phyloP scores from a whole-genome alignment of 2,113 vertebrate species.

The Trachemys scripta region DNA sequence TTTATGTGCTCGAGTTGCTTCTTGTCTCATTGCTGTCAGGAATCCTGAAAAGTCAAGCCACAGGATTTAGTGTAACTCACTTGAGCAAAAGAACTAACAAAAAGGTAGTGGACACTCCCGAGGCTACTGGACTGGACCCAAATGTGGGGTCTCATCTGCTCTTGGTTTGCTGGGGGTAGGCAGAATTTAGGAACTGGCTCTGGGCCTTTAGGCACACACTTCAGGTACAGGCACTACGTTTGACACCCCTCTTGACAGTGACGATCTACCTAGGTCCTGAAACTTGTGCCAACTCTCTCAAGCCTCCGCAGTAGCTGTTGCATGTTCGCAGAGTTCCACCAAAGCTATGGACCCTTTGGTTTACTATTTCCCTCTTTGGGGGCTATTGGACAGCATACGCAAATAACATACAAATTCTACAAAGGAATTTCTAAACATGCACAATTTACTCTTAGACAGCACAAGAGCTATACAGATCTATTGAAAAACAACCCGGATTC shows the following conservation, averaged over 20 bases:
- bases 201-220: background rate
- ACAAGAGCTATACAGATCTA: too few relatives aligned
- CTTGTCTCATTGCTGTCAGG: constrained; percentile 84
- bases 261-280: background rate
- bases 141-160: background rate
- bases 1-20: constrained; percentile 83
- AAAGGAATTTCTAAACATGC: background rate
- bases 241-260: background rate
- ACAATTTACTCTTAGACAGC: background rate
- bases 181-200: background rate
- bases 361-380: background rate
- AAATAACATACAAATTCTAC: background rate
- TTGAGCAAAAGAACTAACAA: background rate
- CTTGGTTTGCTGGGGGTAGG: background rate
- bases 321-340: background rate
- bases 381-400: background rate
- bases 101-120: background rate
- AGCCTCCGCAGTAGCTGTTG: background rate
- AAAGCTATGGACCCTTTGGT: background rate
- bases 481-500: too few relatives aligned
- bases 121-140: background rate
- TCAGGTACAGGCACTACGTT: background rate
- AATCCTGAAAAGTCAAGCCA: constrained; percentile 76
- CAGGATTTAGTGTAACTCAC: constrained; percentile 42
- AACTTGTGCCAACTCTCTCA: background rate